Evolutionary conservation across 2,888 invertebrate genomes (phyloP).

Genomic region (Lacanobia oleracea): DNA sequence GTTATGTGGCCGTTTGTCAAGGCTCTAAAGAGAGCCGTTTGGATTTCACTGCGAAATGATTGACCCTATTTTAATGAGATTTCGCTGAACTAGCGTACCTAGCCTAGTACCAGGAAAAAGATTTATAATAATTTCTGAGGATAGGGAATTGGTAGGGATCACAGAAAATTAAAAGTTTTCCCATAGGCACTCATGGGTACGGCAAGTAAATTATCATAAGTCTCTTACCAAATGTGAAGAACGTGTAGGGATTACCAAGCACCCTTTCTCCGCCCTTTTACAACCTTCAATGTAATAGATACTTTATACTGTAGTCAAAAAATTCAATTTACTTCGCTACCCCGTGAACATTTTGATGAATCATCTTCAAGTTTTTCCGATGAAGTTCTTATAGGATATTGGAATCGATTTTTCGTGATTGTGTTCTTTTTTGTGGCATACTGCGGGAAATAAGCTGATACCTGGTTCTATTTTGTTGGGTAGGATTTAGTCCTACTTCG

Average conservation of each 20-base stretch:
- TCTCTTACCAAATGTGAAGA: conserved; percentile 23
- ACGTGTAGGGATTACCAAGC: conserved; percentile 43
- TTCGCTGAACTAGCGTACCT: neutral
- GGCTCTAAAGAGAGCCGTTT: too few relatives aligned
- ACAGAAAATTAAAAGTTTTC: conserved; percentile 6
- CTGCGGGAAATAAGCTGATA: neutral
- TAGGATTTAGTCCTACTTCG: neutral
- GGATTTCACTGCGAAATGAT: too few relatives aligned
- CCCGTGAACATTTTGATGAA: conserved; percentile 60
- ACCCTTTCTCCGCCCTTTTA: conserved; percentile 18
- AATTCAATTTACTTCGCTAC: conserved; percentile 58
- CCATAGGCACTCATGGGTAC: neutral
- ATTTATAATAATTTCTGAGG: neutral
- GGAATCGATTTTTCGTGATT: conserved; percentile 40
- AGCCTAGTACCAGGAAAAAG: neutral
- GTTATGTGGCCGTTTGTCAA: too few relatives aligned
- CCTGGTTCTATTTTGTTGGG: neutral
- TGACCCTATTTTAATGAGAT: too few relatives aligned
- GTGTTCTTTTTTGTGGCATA: conserved; percentile 8
- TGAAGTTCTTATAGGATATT: conserved; percentile 22
- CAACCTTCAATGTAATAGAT: conserved; percentile 40
- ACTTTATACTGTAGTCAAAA: conserved; percentile 52
- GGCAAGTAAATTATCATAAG: conserved; percentile 35
- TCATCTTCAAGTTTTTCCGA: conserved; percentile 42
- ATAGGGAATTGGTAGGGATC: neutral